phyloP scores from a whole-genome alignment of 2,113 vertebrate species.

The Sceloporus tristichus region DNA sequence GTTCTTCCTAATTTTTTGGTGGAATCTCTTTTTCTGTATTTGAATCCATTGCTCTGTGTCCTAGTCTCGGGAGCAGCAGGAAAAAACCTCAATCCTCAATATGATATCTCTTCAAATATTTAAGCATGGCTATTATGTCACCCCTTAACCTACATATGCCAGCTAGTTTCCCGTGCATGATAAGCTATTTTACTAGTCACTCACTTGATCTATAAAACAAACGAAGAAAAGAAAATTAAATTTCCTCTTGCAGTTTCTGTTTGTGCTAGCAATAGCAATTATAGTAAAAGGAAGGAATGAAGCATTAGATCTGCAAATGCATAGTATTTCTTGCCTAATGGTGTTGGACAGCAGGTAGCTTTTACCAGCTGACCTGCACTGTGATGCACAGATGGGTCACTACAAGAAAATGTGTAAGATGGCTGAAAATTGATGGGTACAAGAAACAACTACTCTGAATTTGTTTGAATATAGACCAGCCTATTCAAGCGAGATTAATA shows the following conservation, averaged over 20 bases:
- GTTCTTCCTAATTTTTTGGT: no score
- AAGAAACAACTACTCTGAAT: conserved; percentile 14
- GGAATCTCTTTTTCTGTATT: no score
- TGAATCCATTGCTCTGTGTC: no score
- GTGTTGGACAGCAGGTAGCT: conserved; percentile 19
- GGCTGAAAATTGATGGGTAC: conserved; percentile 25
- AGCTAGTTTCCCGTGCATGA: no score
- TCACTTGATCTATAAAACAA: background rate
- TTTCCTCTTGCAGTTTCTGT: background rate
- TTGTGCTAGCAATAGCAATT: conserved; percentile 12
- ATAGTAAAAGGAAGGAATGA: background rate
- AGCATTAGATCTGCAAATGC: conserved; percentile 18
- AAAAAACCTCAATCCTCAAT: no score
- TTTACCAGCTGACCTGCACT: background rate
- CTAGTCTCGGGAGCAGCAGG: no score
- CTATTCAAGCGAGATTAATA: conserved; percentile 10
- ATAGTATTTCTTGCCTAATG: conserved; percentile 21
- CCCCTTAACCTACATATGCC: no score
- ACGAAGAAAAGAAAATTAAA: background rate
- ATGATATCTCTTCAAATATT: no score
- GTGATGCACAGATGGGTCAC: conserved; percentile 8
- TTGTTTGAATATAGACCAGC: conserved; percentile 11
- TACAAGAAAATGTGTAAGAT: background rate
- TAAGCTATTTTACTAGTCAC: no score
- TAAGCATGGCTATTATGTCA: no score